Conservation (phyloP, 2,113 vertebrate genomes). For the Tragulus kanchil region DNA sequence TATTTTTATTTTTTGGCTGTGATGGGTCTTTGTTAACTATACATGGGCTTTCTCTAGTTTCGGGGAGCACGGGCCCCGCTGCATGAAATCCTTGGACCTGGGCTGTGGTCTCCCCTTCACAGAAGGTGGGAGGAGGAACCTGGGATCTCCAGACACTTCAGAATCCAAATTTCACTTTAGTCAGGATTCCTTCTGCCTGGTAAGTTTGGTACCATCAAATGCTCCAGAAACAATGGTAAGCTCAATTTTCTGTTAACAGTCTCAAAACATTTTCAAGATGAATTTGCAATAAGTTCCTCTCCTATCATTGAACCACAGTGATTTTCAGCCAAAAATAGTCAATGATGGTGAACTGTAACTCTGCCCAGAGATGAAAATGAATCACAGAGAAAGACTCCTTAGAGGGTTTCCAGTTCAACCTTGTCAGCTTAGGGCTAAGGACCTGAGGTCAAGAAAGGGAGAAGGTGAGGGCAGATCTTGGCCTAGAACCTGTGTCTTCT, state of each 20-base stretch:
- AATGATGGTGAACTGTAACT: not conserved
- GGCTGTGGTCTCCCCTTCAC: not conserved
- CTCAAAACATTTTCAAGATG: constrained; percentile 59
- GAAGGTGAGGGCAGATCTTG: not conserved
- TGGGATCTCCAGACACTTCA: not conserved
- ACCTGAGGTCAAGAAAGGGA: not conserved
- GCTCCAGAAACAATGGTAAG: not conserved
- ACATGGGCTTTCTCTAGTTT: fast-evolving
- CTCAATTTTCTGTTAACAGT: constrained; percentile 58
- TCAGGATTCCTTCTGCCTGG: not conserved
- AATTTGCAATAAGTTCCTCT: constrained; percentile 55
- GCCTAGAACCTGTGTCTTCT: not conserved
- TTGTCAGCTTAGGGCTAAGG: not conserved
- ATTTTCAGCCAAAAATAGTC: constrained; percentile 37
- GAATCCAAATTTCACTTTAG: not conserved
- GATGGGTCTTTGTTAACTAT: not conserved
- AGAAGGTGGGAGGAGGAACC: not conserved
- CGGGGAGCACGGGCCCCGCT: not conserved
- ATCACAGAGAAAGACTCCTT: constrained; percentile 2
- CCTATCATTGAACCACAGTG: constrained; percentile 16
- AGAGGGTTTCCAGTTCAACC: constrained; percentile 48
- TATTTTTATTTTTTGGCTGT: not conserved
- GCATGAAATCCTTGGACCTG: not conserved
- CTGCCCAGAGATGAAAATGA: constrained; percentile 50
- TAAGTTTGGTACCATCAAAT: not conserved